A percentile compares a stretch with the other conserved stretches of the same genome.
phyloP scores from a whole-genome alignment of 2,113 vertebrate genomes.

The Loxodonta africana region DNA sequence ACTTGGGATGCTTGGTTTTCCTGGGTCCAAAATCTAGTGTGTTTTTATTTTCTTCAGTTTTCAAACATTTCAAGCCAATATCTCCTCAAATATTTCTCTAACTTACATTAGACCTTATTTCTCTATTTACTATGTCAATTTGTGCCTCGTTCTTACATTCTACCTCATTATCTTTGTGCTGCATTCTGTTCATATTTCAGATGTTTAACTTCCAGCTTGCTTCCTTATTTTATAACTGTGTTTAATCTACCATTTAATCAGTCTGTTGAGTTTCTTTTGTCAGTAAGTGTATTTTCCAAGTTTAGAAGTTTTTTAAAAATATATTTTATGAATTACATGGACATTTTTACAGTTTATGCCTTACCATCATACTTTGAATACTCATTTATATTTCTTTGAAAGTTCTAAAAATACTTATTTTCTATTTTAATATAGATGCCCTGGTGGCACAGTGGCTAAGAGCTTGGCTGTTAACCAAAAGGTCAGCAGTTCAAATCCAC shows the following conservation, averaged over 20 bases:
- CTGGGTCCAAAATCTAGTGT: neutral
- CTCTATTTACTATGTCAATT: neutral
- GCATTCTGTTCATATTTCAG: neutral
- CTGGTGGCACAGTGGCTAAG: too few relatives aligned
- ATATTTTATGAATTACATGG: neutral
- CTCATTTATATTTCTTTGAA: neutral
- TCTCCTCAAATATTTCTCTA: neutral
- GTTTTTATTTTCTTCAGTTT: neutral
- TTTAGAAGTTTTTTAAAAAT: neutral
- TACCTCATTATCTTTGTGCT: neutral
- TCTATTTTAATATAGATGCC: neutral
- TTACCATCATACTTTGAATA: neutral
- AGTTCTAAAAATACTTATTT: constrained; percentile 27
- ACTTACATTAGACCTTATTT: neutral
- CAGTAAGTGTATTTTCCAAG: neutral
- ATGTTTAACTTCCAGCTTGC: neutral
- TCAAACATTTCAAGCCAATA: neutral
- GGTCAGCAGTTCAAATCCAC: too few relatives aligned
- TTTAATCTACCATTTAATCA: neutral
- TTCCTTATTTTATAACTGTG: neutral
- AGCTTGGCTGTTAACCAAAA: too few relatives aligned
- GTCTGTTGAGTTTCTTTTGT: neutral
- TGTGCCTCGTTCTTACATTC: neutral
- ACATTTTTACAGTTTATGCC: neutral
- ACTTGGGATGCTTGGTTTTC: neutral